These are phyloP conservation scores for Molothrus ater DNA, from an alignment of 2,797 vertebrate genomes.

Conservation along the genomic window DNA sequence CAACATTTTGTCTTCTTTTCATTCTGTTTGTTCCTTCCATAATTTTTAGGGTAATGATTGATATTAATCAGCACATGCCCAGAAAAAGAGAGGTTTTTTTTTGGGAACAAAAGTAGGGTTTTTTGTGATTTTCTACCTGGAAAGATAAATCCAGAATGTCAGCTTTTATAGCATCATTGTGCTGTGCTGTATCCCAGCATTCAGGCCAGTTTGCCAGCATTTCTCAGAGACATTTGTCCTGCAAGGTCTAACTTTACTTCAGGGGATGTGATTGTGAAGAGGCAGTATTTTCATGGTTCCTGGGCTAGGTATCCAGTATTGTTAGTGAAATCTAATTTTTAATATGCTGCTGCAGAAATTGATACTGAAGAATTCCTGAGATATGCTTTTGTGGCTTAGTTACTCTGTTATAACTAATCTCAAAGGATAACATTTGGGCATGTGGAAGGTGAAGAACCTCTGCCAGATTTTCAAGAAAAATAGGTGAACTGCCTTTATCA, in stretches of 20 bases:
- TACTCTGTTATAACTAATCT: conserved; percentile 20
- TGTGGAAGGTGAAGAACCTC: not conserved
- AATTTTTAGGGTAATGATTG: not conserved
- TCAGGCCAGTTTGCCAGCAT: not conserved
- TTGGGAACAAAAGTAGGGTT: not conserved
- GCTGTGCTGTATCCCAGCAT: not conserved
- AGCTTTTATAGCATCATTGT: not conserved
- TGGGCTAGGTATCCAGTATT: not conserved
- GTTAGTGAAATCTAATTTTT: not conserved
- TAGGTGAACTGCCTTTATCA: not conserved
- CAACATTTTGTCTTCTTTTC: not conserved
- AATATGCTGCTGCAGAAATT: not conserved
- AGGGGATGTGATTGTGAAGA: not conserved
- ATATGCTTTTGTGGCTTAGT: not conserved
- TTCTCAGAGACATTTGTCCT: not conserved
- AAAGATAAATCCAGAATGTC: not conserved
- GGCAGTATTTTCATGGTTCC: not conserved
- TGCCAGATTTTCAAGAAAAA: not conserved
- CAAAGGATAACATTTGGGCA: not conserved
- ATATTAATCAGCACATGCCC: not conserved
- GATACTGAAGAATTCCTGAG: not conserved
- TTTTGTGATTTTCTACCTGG: not conserved
- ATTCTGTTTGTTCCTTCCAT: not conserved
- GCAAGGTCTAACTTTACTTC: not conserved
- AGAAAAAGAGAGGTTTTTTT: not conserved